Conservation (phyloP, 2,113 vertebrate species). For the Suricata suricatta region DNA sequence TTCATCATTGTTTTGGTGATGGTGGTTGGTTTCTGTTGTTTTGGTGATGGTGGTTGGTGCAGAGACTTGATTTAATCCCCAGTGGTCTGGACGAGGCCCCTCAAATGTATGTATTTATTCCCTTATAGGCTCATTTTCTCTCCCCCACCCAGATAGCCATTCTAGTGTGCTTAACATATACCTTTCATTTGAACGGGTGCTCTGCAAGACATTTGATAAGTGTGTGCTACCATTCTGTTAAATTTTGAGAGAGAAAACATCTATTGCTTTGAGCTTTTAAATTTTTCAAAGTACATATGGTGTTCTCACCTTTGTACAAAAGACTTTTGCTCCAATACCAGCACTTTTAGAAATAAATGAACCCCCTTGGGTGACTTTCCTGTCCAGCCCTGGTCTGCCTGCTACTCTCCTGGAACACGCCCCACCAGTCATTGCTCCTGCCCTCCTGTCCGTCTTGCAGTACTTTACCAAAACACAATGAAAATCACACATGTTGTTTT, state of each 20-base stretch:
- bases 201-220: neutral
- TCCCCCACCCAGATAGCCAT: neutral
- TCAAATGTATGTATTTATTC: neutral
- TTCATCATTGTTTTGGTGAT: neutral
- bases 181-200: neutral
- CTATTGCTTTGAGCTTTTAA: slow-evolving; percentile 18
- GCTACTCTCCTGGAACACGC: neutral
- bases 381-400: neutral
- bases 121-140: neutral
- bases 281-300: neutral
- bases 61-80: slow-evolving; percentile 26
- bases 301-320: neutral
- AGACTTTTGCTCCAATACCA: neutral
- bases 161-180: neutral
- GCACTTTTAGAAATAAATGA: neutral
- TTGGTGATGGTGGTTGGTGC: neutral
- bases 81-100: neutral
- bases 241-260: neutral
- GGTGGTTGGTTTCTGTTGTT: neutral
- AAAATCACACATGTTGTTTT: neutral
- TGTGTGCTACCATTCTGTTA: neutral
- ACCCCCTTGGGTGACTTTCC: no score
- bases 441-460: neutral
- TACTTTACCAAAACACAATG: neutral
- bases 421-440: neutral